Conservation (phyloP, 2,113 vertebrate genomes). For the Penelope pileata region DNA sequence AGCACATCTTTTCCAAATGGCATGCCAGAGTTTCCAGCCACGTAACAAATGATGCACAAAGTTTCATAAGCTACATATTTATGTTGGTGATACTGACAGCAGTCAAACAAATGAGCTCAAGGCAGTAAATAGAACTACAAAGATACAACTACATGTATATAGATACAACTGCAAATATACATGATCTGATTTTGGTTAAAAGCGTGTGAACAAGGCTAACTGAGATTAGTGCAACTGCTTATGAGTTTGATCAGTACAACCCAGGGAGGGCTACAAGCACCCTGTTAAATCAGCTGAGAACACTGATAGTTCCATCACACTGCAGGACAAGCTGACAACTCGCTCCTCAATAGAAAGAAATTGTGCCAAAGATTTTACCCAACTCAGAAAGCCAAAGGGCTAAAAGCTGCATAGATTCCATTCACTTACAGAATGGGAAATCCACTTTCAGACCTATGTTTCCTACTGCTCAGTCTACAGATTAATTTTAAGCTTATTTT, state of each 20-base stretch:
- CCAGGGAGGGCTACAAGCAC: background rate
- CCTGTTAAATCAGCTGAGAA: background rate
- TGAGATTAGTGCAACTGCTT: background rate
- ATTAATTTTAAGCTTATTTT: slow-evolving; percentile 30
- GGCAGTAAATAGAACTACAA: slow-evolving; percentile 10
- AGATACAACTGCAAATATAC: background rate
- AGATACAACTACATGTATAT: too few relatives aligned
- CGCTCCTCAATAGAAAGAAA: background rate
- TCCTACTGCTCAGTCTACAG: background rate
- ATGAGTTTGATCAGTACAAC: background rate
- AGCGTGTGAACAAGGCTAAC: background rate
- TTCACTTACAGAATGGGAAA: background rate
- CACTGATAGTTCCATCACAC: background rate
- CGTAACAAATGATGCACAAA: background rate
- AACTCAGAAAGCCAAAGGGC: background rate
- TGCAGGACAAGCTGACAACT: background rate
- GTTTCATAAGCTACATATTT: background rate
- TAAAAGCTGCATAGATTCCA: background rate
- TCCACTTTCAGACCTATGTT: background rate
- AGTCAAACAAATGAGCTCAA: background rate
- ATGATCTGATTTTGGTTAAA: background rate
- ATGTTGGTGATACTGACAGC: background rate
- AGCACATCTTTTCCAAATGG: background rate
- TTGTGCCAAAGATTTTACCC: background rate
- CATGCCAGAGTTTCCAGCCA: background rate